Conservation (phyloP, 2,113 vertebrate species). For the Turdus rufiventris region DNA sequence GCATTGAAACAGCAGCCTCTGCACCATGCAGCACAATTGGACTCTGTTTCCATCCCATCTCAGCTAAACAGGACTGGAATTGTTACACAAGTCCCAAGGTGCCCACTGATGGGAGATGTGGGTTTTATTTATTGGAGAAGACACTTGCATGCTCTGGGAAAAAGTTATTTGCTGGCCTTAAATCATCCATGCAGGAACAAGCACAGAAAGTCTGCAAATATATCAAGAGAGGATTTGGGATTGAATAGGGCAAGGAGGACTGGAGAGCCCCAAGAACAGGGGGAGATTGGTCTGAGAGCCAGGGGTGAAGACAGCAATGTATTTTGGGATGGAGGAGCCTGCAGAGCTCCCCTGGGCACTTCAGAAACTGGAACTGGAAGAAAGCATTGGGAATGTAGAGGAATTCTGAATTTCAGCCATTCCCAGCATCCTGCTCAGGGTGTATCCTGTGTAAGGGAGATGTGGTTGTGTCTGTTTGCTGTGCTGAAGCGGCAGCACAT, state of each 20-base stretch:
- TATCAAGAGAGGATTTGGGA: background rate
- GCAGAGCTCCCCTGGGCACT: background rate
- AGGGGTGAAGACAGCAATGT: background rate
- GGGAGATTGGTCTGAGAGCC: background rate
- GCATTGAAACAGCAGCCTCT: background rate
- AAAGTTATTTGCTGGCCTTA: slow-evolving; percentile 23
- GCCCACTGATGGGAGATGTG: background rate
- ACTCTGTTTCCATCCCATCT: background rate
- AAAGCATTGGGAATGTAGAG: background rate
- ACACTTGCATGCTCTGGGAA: background rate
- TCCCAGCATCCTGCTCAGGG: background rate
- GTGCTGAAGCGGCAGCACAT: background rate
- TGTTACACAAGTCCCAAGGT: background rate
- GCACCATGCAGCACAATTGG: background rate
- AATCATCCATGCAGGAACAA: background rate
- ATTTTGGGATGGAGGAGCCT: background rate
- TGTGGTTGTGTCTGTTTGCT: background rate
- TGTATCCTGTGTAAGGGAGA: background rate
- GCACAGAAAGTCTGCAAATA: background rate
- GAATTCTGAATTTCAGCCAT: background rate
- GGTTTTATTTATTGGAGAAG: slow-evolving; percentile 45
- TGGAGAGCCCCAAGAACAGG: background rate
- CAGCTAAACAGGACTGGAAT: background rate
- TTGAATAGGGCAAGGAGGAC: background rate
- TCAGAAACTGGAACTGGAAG: background rate